Percentiles rank a stretch among this genome's conserved stretches.
These are phyloP conservation scores for Acanthopagrus latus DNA, from an alignment of 2,797 vertebrate genomes.

Conservation along the genomic window DNA sequence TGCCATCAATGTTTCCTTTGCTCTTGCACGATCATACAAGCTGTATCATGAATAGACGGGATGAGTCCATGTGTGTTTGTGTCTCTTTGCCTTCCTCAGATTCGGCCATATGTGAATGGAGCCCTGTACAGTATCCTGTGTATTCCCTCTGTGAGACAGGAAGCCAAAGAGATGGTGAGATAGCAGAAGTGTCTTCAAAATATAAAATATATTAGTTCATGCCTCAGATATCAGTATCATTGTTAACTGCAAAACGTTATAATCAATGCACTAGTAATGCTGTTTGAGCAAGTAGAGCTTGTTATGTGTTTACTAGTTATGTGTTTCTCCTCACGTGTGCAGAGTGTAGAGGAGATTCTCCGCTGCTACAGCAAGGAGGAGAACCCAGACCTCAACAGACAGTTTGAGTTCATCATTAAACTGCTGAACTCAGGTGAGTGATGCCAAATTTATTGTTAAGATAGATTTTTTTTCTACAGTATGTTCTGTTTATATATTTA, in stretches of 20 bases:
- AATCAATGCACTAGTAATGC: neutral
- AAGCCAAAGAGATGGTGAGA: constrained; percentile 96
- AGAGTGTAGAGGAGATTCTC: constrained; percentile 97
- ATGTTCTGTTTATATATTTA: neutral
- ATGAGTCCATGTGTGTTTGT: neutral
- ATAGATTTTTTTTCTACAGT: neutral
- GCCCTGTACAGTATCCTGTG: constrained; percentile 95
- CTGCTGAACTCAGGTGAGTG: constrained; percentile 93
- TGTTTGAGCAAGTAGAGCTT: neutral
- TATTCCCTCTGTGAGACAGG: constrained; percentile 90
- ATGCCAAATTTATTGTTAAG: neutral
- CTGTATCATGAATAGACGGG: neutral
- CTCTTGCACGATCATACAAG: constrained; percentile 3
- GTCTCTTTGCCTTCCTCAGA: constrained; percentile 79
- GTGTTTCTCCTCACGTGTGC: constrained; percentile 1
- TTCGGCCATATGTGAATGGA: constrained; percentile 95
- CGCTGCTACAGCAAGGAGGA: constrained; percentile 93
- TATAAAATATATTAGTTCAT: neutral
- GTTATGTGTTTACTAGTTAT: neutral
- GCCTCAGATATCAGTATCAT: neutral
- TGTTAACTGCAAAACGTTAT: neutral
- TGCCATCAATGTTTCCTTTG: neutral
- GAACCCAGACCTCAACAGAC: constrained; percentile 90
- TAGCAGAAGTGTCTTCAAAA: constrained; percentile 40
- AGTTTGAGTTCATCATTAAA: constrained; percentile 95